Base-by-base conservation (phyloP, 2,888 invertebrate genomes). In the Clepsis dumicolana region DNA sequence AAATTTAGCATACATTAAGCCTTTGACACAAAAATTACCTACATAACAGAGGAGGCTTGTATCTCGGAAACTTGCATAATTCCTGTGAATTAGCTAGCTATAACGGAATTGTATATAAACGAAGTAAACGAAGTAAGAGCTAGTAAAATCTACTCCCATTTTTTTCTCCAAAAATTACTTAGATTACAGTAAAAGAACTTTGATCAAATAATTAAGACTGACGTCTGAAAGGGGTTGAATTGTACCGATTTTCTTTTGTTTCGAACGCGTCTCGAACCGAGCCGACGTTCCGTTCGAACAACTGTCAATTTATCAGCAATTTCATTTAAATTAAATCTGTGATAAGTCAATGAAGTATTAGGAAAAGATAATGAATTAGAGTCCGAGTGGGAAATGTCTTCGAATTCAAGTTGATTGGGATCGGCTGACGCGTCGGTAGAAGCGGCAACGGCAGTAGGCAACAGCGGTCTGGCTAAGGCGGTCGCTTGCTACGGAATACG, bases 281-380 rank as follows among this genome's bases (percentile, higher is more conserved):
- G 48, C n/a, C 14, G 48, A 35, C 32, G 50, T 57, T 64, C 48
- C 48, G 21, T 25, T 35, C 12, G n/a, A 24, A 38, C n/a, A 35
- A 21, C 52, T 25, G 52, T 52, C 32, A 53, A 44, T 61, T 54
- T 48, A 61, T 65, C 54, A 25, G 24, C 16, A 16, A 24, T 35
- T 35, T 66, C 50, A 61, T 54, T 66, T 61, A 32, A 66, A 61
- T 61, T 44, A 54, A 61, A 61, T 60, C 41, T 29, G 32, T 53
- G 65, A 65, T 65, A 65, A 65, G 66, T 66, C 60, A 61, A 54
- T 61, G 66, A 66, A 66, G 65, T 52, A 38, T 48, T 52, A 60
- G 27, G 35, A 60, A 60, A 56, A 65, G 66, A 66, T 66, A 66
- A 57, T 59, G 41, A 57, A 68, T 67, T 67, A 12, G 52, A 52